A percentile compares a stretch with the other conserved stretches of the same genome.
Evolutionary conservation across 2,797 vertebrate genomes (phyloP).

Genomic region (Phoebastria nigripes): DNA sequence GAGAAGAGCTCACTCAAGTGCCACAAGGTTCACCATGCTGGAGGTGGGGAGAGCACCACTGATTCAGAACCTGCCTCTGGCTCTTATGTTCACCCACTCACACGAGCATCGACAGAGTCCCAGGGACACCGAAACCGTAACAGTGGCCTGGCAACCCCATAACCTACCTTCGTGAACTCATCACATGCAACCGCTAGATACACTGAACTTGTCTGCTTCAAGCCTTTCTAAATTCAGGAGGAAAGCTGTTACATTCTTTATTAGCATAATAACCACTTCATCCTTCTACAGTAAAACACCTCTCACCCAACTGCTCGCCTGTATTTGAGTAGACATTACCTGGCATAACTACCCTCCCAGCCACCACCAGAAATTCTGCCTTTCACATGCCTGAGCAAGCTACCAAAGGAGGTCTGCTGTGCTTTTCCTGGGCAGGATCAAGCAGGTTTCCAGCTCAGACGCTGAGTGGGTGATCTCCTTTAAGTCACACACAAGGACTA

Average conservation of each 20-base stretch:
- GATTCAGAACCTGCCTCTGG: neutral
- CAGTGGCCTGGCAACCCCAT: neutral
- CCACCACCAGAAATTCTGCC: neutral
- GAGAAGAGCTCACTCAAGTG: neutral
- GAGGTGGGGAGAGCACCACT: neutral
- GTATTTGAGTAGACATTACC: neutral
- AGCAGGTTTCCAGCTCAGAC: neutral
- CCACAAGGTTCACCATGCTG: neutral
- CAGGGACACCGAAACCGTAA: neutral
- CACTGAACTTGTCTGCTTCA: neutral
- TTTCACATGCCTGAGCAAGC: neutral
- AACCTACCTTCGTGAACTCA: neutral
- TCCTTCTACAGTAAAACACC: neutral
- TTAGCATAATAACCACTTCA: neutral
- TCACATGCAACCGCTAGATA: neutral
- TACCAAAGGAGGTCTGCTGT: neutral
- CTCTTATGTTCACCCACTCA: neutral
- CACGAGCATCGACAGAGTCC: rapidly evolving
- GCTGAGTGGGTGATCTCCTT: neutral
- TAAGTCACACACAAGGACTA: neutral
- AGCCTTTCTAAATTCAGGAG: neutral
- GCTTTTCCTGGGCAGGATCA: neutral
- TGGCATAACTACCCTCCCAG: neutral
- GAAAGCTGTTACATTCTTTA: neutral
- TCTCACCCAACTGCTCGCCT: neutral